Evolutionary conservation across 2,113 vertebrate genomes (phyloP).

Genomic region (Gambusia holbrooki): DNA sequence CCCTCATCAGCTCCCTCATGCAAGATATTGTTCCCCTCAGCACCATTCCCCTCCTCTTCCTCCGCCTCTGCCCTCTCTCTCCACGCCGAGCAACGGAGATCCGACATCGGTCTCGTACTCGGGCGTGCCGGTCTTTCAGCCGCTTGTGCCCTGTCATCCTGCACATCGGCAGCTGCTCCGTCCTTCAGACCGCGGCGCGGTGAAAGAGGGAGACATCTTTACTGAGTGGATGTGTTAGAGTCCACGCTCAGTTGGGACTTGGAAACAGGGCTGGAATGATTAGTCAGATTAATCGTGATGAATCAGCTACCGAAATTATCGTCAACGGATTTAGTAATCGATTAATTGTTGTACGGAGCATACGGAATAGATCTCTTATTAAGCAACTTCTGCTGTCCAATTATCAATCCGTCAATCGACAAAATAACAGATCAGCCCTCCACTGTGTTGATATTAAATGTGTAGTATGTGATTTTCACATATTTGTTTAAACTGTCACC

Average conservation of each 20-base stretch:
- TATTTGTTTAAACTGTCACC: too few species aligned
- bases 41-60: constrained; percentile 34
- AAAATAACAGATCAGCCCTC: too few species aligned
- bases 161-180: constrained; percentile 67
- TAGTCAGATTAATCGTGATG: too few species aligned
- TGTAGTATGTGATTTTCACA: too few species aligned
- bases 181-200: constrained; percentile 51
- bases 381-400: too few species aligned
- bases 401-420: too few species aligned
- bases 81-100: constrained; percentile 29
- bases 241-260: constrained; percentile 48
- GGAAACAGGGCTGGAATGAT: too few species aligned
- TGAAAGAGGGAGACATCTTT: constrained; percentile 56
- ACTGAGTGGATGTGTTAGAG: constrained; percentile 48
- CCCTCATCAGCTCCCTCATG: constrained; percentile 22
- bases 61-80: constrained; percentile 22
- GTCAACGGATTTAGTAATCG: too few species aligned
- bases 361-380: too few species aligned
- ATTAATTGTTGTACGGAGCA: too few species aligned
- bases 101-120: constrained; percentile 39
- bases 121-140: constrained; percentile 23
- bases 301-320: too few species aligned
- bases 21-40: constrained; percentile 45
- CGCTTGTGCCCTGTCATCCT: constrained; percentile 57
- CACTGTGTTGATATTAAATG: too few species aligned